These are phyloP conservation scores for Eremophila alpestris DNA, from an alignment of 2,797 vertebrate species.

Conservation along the genomic window DNA sequence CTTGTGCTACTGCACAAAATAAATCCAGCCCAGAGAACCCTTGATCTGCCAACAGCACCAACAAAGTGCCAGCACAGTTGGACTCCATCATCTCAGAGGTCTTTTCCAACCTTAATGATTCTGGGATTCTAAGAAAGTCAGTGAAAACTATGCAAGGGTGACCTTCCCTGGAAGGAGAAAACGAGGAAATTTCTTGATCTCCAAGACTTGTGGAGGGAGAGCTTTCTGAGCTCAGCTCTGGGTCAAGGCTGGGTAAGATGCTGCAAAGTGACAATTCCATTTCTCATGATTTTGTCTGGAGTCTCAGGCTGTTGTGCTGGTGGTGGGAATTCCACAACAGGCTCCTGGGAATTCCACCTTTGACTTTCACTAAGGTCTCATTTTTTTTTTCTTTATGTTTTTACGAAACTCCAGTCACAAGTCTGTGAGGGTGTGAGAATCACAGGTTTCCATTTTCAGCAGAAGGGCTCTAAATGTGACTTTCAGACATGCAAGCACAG, in stretches of 20 bases:
- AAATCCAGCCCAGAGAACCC: neutral
- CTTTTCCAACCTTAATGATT: neutral
- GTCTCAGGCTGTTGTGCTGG: neutral
- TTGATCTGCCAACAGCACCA: neutral
- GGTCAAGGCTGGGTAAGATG: neutral
- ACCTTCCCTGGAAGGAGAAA: neutral
- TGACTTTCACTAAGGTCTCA: neutral
- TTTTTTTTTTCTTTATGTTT: neutral
- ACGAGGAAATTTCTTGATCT: neutral
- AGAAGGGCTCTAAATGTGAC: neutral
- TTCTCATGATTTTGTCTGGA: neutral
- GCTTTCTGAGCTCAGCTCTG: neutral
- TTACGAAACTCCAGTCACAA: neutral
- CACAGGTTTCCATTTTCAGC: neutral
- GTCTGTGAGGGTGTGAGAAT: neutral
- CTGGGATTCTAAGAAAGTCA: neutral
- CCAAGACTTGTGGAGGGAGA: neutral
- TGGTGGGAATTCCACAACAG: neutral
- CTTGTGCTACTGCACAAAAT: neutral
- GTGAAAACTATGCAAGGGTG: neutral
- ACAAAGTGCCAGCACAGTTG: neutral
- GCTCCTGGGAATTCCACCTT: neutral
- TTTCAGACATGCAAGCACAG: neutral
- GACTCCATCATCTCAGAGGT: neutral
- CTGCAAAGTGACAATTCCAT: neutral